Evolutionary conservation across 2,797 vertebrate genomes (phyloP), one percentile per base, ranked within the genome.

Genomic region (Podarcis lilfordi): DNA sequence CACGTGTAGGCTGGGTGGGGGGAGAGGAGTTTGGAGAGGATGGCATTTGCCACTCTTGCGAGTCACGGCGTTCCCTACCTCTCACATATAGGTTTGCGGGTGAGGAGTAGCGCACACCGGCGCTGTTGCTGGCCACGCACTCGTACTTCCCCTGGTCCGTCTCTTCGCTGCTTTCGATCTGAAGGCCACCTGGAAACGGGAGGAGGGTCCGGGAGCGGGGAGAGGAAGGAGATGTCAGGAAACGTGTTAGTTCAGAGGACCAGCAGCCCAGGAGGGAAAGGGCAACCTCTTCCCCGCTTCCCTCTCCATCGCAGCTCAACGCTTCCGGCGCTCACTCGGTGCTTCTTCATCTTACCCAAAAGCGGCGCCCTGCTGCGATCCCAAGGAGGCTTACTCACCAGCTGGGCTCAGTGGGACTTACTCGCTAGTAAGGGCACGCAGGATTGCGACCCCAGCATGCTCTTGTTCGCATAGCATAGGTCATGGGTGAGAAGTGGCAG

Each of bases 81-180:
- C 99, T 98, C 98, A 99, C 99, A 95, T 99, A 99, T 97, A 99
- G 98, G 97, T 99, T 99, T 96, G 99, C 99, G 0, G 99, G 98
- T 88, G 99, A 98, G 43, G 99, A 99, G 97, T 99, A 99, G 95
- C 99, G 99, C 94, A 99, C 98, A 75, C 99, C 99, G 40, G 99
- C 98, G 93, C 98, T 97, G 94, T 99, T 99, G 97, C 98, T 98
- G 92, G 99, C 99, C 96, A 99, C 99, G 19, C 99, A 99, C 94
- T 99, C 99, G 64, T 99, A 99, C 95, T 99, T 99, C 96, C 99
- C 99, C 97, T 99, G 99, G 97, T 99, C 99, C 0, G 98, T 99
- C 97, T 99, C 99, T 95, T 99, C 98, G 3, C 98, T 99, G 98
- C 99, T 99, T 94, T 99, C 99, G 2, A 99, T 99, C 97, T 99